Conservation (phyloP, 2,797 vertebrate species). For the Somateria mollissima region DNA sequence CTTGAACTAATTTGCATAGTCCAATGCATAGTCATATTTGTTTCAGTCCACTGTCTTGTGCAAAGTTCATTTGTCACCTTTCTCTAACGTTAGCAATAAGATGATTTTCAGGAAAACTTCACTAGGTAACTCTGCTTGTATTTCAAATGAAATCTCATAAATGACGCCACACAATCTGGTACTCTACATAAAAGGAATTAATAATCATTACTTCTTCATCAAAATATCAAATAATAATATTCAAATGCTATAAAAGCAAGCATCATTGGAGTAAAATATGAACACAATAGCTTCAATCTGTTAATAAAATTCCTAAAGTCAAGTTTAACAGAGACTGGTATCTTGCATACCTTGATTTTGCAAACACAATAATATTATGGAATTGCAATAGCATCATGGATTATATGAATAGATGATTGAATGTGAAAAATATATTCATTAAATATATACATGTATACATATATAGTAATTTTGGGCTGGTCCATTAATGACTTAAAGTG, state of each 20-base stretch:
- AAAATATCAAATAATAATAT: not conserved
- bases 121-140: not conserved
- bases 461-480: constrained; percentile 21
- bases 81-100: not conserved
- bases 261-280: not conserved
- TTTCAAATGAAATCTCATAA: not conserved
- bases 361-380: not conserved
- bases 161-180: not conserved
- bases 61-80: not conserved
- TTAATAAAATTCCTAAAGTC: not conserved
- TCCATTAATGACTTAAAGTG: constrained; percentile 61
- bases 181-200: not conserved
- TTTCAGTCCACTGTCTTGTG: not conserved
- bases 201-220: not conserved
- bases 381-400: not conserved
- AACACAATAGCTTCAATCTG: not conserved
- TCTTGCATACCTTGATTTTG: constrained; percentile 21
- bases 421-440: constrained; percentile 27
- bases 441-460: no score
- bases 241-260: not conserved
- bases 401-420: constrained; percentile 14
- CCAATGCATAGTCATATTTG: not conserved
- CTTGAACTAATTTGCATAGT: not conserved
- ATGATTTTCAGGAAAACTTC: not conserved
- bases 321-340: constrained; percentile 8